phyloP scores from a whole-genome alignment of 1,140 invertebrate species.

The Calliopsis andreniformis region DNA sequence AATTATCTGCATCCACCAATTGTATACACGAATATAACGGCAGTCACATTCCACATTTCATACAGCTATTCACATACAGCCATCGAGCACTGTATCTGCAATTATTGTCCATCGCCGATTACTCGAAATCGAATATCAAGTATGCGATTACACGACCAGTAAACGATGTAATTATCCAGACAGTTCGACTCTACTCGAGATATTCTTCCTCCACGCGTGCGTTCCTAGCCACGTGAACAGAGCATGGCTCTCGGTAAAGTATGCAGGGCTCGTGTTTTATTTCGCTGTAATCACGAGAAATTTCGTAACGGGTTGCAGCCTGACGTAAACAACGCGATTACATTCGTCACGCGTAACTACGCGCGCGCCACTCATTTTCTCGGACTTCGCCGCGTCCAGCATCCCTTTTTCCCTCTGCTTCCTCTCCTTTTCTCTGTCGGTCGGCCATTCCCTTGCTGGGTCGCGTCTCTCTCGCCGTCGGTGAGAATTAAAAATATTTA shows the following conservation, averaged over 20 bases:
- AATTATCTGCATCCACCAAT: too few species aligned
- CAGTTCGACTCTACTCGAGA: neutral
- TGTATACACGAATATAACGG: too few species aligned
- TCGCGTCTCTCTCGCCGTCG: neutral
- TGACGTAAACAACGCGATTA: conserved; percentile 49
- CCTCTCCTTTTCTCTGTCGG: neutral
- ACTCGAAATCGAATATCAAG: neutral
- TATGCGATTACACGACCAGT: neutral
- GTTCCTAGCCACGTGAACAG: neutral
- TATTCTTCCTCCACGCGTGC: neutral
- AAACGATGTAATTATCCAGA: conserved; percentile 3
- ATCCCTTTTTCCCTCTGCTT: neutral
- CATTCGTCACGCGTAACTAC: neutral
- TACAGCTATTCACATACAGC: too few species aligned
- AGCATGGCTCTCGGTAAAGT: too few species aligned
- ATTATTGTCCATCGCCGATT: neutral
- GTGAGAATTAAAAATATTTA: conserved; percentile 72
- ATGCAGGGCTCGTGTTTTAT: neutral
- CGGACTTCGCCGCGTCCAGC: neutral
- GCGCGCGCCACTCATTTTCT: neutral
- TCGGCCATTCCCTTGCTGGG: neutral
- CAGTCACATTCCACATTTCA: too few species aligned
- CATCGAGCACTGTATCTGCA: neutral
- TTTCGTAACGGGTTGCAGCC: neutral
- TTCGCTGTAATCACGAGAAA: conserved; percentile 2